Evolutionary conservation across 1,140 invertebrate genomes (phyloP).

Genomic region (Melipona quadrifasciata): DNA sequence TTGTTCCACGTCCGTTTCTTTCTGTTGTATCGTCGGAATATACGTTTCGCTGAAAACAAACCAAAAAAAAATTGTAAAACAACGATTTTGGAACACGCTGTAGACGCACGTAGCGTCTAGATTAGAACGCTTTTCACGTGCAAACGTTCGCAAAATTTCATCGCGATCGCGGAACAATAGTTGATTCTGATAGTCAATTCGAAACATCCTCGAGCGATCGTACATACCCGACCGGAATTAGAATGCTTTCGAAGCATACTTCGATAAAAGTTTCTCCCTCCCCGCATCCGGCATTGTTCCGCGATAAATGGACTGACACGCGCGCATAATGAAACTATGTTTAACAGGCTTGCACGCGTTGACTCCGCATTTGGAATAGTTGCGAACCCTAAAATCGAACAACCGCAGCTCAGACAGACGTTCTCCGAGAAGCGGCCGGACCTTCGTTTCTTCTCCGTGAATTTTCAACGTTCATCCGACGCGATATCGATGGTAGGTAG

Average conservation of each 20-base stretch:
- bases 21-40: not conserved
- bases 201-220: conserved; percentile 2
- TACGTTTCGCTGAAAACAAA: not conserved
- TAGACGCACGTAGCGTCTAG: not conserved
- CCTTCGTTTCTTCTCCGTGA: not conserved
- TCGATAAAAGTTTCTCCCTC: conserved; percentile 49
- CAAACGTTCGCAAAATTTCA: no score
- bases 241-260: conserved; percentile 40
- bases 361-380: conserved; percentile 19
- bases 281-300: conserved; percentile 20
- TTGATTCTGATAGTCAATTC: conserved; percentile 22
- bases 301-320: conserved; percentile 43
- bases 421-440: no score
- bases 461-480: not conserved
- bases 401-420: not conserved
- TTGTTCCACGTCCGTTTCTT: not conserved
- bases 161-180: not conserved
- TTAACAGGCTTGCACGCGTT: conserved; percentile 21
- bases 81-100: not conserved
- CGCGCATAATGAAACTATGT: conserved; percentile 54
- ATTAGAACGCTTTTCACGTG: not conserved
- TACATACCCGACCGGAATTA: conserved; percentile 32
- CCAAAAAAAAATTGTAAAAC: not conserved
- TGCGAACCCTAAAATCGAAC: conserved; percentile 6
- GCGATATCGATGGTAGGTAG: not conserved